A percentile compares a stretch with the other conserved stretches of the same genome.
These are phyloP conservation scores for Enteromius unitaeniatus DNA, from an alignment of 2,797 vertebrate species.

Conservation along the genomic window DNA sequence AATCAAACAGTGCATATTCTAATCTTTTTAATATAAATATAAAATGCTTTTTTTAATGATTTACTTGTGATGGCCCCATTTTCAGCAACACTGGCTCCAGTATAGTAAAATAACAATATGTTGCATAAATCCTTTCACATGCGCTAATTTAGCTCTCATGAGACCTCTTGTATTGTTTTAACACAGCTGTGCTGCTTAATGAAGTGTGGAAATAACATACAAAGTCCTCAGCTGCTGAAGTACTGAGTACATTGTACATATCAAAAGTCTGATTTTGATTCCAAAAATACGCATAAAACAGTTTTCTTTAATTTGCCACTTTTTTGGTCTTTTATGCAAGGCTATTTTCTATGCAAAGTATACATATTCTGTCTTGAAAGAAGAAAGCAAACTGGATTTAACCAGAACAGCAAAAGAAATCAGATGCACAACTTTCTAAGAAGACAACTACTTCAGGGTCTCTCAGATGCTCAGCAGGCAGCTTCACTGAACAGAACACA, in stretches of 20 bases:
- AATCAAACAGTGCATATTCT: neutral
- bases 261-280: neutral
- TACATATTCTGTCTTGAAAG: neutral
- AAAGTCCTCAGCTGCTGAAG: neutral
- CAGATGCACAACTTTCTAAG: neutral
- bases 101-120: neutral
- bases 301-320: neutral
- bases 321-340: neutral
- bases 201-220: neutral
- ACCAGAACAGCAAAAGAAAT: slow-evolving; percentile 4
- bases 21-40: neutral
- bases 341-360: neutral
- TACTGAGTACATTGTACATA: neutral
- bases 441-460: neutral
- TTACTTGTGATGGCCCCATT: neutral
- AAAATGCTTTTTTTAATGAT: neutral
- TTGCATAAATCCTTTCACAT: neutral
- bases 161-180: neutral
- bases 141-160: neutral
- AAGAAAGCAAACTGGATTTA: neutral
- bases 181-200: slow-evolving; percentile 10
- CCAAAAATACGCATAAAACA: neutral
- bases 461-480: neutral
- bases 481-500: neutral
- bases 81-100: neutral